These are phyloP conservation scores for Nibea coibor DNA, from an alignment of 2,113 vertebrate species.

Conservation along the genomic window DNA sequence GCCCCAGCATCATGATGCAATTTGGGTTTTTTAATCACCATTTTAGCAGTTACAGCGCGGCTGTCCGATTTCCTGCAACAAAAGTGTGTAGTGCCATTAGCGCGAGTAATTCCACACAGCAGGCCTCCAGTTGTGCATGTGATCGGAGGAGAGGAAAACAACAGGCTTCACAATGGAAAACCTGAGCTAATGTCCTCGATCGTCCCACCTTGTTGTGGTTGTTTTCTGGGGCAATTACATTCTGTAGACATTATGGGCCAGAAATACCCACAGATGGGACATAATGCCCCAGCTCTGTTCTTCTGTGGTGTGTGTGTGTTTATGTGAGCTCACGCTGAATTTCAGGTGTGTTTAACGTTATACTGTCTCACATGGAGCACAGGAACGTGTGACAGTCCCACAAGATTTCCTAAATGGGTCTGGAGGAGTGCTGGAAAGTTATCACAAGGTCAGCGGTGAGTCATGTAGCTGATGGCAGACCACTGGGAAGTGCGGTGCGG, in stretches of 20 bases:
- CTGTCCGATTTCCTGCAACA: slow-evolving; percentile 87
- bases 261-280: slow-evolving; percentile 54
- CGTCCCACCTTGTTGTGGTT: slow-evolving; percentile 75
- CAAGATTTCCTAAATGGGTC: slow-evolving; percentile 60
- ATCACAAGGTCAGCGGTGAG: slow-evolving; percentile 72
- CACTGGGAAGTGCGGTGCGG: slow-evolving; percentile 42
- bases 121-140: slow-evolving; percentile 83
- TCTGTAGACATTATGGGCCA: slow-evolving; percentile 55
- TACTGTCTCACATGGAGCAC: slow-evolving; percentile 9
- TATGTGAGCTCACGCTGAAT: slow-evolving; percentile 9
- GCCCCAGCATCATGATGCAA: slow-evolving; percentile 85
- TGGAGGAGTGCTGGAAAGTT: slow-evolving; percentile 57
- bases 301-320: slow-evolving; percentile 5
- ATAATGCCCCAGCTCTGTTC: slow-evolving; percentile 33
- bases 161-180: slow-evolving; percentile 76
- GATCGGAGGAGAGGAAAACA: slow-evolving; percentile 72
- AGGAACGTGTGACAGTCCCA: slow-evolving; percentile 45
- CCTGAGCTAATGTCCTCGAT: slow-evolving; percentile 74
- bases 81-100: slow-evolving; percentile 85
- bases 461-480: slow-evolving; percentile 60
- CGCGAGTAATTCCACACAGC: slow-evolving; percentile 84
- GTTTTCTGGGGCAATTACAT: slow-evolving; percentile 54
- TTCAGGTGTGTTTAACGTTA: slow-evolving; percentile 67
- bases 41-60: slow-evolving; percentile 85
- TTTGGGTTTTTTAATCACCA: slow-evolving; percentile 84